Percentiles rank a stretch among this genome's conserved stretches.
Evolutionary conservation across 2,888 invertebrate species (phyloP).

Genomic region (Cataglyphis rosenhaueri): DNA sequence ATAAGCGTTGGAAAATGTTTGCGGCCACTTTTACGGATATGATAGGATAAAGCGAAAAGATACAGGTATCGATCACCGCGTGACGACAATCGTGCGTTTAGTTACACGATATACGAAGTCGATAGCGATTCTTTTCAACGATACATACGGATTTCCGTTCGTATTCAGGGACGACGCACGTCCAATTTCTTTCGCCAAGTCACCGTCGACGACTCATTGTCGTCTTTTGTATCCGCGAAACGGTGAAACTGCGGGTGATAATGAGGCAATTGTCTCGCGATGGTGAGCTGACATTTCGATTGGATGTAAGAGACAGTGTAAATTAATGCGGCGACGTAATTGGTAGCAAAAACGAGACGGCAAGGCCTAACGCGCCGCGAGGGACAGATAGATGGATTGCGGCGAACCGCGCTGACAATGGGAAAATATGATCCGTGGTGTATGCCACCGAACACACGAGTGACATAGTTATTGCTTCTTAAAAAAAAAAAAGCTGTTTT

Average conservation of each 20-base stretch:
- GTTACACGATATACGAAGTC: not conserved
- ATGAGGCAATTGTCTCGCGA: conserved; percentile 57
- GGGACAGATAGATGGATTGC: conserved; percentile 61
- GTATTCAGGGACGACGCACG: not conserved
- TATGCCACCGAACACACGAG: conserved; percentile 41
- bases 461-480: conserved; percentile 46
- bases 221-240: conserved; percentile 20
- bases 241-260: conserved; percentile 54
- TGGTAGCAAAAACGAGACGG: conserved; percentile 63
- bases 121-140: conserved; percentile 1
- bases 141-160: not conserved
- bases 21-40: conserved; percentile 30
- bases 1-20: conserved; percentile 35
- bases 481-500: conserved; percentile 29
- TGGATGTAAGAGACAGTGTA: conserved; percentile 55
- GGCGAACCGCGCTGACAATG: conserved; percentile 53
- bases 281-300: conserved; percentile 58
- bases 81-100: not conserved
- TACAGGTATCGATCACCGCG: conserved; percentile 27
- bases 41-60: conserved; percentile 30
- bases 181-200: not conserved
- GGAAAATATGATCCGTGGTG: conserved; percentile 56
- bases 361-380: conserved; percentile 40
- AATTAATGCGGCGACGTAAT: conserved; percentile 66
- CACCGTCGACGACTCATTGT: not conserved